Evolutionary conservation across 2,113 vertebrate species (phyloP), one percentile per base, ranked within the genome.

Genomic region (Anseranas semipalmata): DNA sequence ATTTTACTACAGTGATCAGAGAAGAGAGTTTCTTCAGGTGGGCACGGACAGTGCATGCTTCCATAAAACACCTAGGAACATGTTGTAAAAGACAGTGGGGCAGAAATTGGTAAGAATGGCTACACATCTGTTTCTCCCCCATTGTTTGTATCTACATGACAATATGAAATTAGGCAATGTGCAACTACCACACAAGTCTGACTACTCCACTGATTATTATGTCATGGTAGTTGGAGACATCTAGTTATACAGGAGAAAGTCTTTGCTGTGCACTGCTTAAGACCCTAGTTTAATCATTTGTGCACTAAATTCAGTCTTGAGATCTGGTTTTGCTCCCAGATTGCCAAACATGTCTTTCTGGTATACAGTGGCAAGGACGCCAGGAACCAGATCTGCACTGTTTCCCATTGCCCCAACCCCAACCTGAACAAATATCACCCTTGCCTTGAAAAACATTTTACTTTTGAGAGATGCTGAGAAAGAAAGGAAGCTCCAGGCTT

Each of bases 231-330:
- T 1, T 52, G 2, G 30, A 83, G 55, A 62, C 2, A 58, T 65
- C 52, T 65, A 50, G 39, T 70, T 62, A 82, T 85, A 37, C 10
- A 55, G 4, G 12, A 21, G 67, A 10, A 71, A 71, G 18, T 33
- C 21, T 68, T 15, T 19, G 7, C 3, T 21, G 25, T n/a, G 9
- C 3, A 5, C 13, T 70, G 10, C 15, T 50, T 22, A 50, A 52
- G 4, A n/a, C 7, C 1, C 25, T 58, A 50, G 7, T 32, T 2
- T 3, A 84, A 74, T 59, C 0, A 0, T 5, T 39, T 53, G 10
- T 70, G 20, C 15, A 32, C 15, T 83, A 66, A 68, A 66, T 43
- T 71, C 0, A 25, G 7, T 20, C 19, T 70, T 37, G 3, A 93
- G 39, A 55, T n/a, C 21, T 82, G 2, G 41, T 90, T 84, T n/a